Evolutionary conservation across 2,113 vertebrate genomes (phyloP).

Genomic region (Equus przewalskii): DNA sequence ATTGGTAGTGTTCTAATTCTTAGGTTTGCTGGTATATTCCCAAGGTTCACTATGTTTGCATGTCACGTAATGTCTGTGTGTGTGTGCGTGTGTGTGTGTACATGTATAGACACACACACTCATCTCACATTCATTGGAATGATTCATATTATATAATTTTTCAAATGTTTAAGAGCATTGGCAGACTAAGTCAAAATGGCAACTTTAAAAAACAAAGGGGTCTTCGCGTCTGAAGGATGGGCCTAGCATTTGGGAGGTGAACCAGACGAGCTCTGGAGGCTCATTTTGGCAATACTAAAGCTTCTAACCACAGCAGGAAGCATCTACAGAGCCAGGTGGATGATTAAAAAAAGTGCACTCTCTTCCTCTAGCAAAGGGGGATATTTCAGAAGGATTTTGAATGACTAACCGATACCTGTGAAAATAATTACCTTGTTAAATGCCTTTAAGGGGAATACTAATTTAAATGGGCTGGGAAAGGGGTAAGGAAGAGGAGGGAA

Average conservation of each 20-base stretch:
- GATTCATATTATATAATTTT: not conserved
- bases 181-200: constrained; percentile 11
- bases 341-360: not conserved
- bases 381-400: not conserved
- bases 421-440: not conserved
- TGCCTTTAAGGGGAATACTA: not conserved
- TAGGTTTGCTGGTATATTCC: not conserved
- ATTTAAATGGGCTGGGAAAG: not conserved
- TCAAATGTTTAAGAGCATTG: not conserved
- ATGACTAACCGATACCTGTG: not conserved
- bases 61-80: not conserved
- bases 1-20: not conserved
- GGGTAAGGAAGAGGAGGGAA: not conserved
- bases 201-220: not conserved
- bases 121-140: constrained; percentile 10
- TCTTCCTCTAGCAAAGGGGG: not conserved
- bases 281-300: not conserved
- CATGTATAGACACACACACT: not conserved
- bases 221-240: not conserved
- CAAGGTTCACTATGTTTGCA: not conserved
- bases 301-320: not conserved
- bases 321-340: not conserved
- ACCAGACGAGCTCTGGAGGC: not conserved
- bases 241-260: not conserved
- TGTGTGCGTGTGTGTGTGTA: too few relatives aligned